Percentiles rank a stretch among this genome's conserved stretches.
Conservation (phyloP, 2,113 vertebrate genomes). For the Melanostigma gelatinosum region DNA sequence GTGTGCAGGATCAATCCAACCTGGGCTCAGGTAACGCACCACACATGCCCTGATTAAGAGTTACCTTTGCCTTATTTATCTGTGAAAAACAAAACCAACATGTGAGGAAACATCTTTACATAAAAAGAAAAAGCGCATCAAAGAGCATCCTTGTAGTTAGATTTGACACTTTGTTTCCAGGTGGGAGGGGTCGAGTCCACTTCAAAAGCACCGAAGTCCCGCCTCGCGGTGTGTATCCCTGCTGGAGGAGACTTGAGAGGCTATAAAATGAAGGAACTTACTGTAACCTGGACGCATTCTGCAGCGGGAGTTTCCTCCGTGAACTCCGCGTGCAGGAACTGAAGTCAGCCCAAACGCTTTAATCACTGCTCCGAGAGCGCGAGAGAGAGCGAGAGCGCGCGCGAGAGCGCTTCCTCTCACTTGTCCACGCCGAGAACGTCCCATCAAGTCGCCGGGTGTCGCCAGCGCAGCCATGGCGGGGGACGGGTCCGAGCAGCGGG, state of each 20-base stretch:
- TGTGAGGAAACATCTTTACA: not conserved
- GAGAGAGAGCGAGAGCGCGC: too few relatives aligned
- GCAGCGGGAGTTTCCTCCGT: conserved; percentile 42
- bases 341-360: conserved; percentile 28
- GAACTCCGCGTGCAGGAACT: conserved; percentile 14
- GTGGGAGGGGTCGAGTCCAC: conserved; percentile 59
- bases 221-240: conserved; percentile 57
- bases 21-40: conserved; percentile 10
- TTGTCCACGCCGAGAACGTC: conserved; percentile 19
- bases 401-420: conserved; percentile 19
- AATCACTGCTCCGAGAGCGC: conserved; percentile 1
- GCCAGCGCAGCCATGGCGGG: conserved; percentile 83
- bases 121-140: not conserved
- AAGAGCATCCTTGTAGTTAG: not conserved
- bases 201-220: conserved; percentile 67
- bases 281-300: conserved; percentile 21
- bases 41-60: not conserved
- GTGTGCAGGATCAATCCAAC: not conserved
- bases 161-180: conserved; percentile 36
- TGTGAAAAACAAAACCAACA: too few relatives aligned
- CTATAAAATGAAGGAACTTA: conserved; percentile 78
- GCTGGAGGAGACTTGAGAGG: conserved; percentile 39
- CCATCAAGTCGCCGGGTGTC: conserved; percentile 38
- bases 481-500: conserved; percentile 89
- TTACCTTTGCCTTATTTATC: not conserved